Evolutionary conservation across 2,888 invertebrate genomes (phyloP).

Genomic region (Nomada fucata): DNA sequence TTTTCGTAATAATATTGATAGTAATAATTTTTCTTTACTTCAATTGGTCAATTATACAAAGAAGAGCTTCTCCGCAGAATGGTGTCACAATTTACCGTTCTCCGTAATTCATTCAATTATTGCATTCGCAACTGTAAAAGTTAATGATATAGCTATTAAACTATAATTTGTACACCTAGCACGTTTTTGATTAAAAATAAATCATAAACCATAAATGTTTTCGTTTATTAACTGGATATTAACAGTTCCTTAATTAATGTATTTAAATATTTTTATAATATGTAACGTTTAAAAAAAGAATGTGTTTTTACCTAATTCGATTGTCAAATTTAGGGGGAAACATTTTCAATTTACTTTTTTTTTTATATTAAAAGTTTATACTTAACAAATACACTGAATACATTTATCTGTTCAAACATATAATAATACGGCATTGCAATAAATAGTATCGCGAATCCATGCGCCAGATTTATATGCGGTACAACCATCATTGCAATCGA

Average conservation of each 20-base stretch:
- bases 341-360: conserved; percentile 4
- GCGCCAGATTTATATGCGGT: conserved; percentile 82
- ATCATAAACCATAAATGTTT: conserved; percentile 18
- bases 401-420: conserved; percentile 46
- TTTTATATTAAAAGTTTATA: conserved; percentile 65
- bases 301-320: background rate
- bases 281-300: background rate
- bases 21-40: conserved; percentile 16
- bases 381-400: conserved; percentile 64
- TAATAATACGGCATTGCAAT: conserved; percentile 87
- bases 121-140: conserved; percentile 23
- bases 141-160: conserved; percentile 17
- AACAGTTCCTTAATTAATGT: background rate
- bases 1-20: background rate
- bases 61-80: conserved; percentile 4
- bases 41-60: background rate
- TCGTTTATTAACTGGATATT: conserved; percentile 6
- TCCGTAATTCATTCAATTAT: conserved; percentile 7
- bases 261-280: background rate
- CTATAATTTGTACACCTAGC: conserved; percentile 33
- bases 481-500: conserved; percentile 27
- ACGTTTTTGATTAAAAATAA: conserved; percentile 49
- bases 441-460: conserved; percentile 88
- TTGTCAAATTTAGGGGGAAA: conserved; percentile 11
- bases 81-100: conserved; percentile 24